These are phyloP conservation scores for Trichacis sp. DNA, from an alignment of 2,888 invertebrate species.

Conservation along the genomic window DNA sequence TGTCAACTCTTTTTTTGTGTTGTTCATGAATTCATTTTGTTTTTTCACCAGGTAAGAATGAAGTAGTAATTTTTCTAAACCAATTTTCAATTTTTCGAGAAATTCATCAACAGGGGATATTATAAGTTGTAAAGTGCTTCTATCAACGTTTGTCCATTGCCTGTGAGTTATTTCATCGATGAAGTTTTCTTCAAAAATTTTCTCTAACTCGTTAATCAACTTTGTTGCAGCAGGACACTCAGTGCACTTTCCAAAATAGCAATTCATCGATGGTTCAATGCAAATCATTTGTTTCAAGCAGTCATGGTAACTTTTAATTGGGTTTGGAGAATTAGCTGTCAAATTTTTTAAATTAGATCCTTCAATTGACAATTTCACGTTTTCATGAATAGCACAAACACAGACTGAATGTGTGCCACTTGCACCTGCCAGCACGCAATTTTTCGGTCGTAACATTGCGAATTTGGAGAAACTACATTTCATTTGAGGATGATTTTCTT, in stretches of 20 bases:
- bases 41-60: too few species aligned
- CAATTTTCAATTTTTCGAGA: not conserved
- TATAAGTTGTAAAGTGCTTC: not conserved
- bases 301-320: conserved; percentile 10
- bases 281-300: conserved; percentile 19
- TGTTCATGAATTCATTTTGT: conserved; percentile 2
- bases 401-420: too few species aligned
- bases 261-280: conserved; percentile 2
- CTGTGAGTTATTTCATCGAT: too few species aligned
- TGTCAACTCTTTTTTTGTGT: not conserved
- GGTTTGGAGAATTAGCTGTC: not conserved
- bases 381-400: too few species aligned
- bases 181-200: too few species aligned
- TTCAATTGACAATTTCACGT: not conserved
- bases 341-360: not conserved
- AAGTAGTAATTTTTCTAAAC: conserved; percentile 5
- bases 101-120: not conserved
- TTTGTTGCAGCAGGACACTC: conserved; percentile 12
- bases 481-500: not conserved
- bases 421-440: conserved; percentile 25
- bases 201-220: not conserved
- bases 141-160: too few species aligned
- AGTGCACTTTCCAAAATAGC: too few species aligned
- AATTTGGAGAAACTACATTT: conserved; percentile 8
- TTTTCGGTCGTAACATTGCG: conserved; percentile 12